phyloP scores from a whole-genome alignment of 2,797 vertebrate genomes.

The Poeciliopsis paucimaculata region DNA sequence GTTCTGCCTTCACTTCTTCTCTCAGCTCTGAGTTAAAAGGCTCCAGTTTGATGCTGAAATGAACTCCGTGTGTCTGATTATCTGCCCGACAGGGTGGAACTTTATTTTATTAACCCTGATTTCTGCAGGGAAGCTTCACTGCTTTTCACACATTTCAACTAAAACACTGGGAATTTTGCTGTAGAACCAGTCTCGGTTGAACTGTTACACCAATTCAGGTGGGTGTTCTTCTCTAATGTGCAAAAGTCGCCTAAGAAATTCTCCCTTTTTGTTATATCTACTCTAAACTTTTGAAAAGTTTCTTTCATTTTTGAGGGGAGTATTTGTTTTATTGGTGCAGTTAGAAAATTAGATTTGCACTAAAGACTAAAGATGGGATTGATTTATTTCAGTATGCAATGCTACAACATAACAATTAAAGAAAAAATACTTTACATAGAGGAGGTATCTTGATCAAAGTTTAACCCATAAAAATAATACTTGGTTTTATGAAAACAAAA shows the following conservation, averaged over 20 bases:
- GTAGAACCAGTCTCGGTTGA: slow-evolving; percentile 4
- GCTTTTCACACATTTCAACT: slow-evolving; percentile 22
- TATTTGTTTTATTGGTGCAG: not conserved
- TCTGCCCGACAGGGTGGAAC: slow-evolving; percentile 57
- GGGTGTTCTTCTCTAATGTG: not conserved
- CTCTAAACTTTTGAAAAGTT: slow-evolving; percentile 1
- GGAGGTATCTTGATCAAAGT: not conserved
- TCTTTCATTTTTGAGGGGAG: not conserved
- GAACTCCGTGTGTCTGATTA: slow-evolving; percentile 51
- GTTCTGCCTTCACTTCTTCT: slow-evolving; percentile 20
- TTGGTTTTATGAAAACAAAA: not conserved
- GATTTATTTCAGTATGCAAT: not conserved
- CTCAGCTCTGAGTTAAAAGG: slow-evolving; percentile 26
- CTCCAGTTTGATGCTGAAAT: slow-evolving; percentile 39
- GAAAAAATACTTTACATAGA: not conserved
- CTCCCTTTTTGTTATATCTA: not conserved
- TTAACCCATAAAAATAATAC: not conserved
- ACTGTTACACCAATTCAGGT: not conserved
- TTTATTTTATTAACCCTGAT: slow-evolving; percentile 61
- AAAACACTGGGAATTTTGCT: slow-evolving; percentile 1
- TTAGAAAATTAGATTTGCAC: not conserved
- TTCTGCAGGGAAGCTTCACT: slow-evolving; percentile 59
- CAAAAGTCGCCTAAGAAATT: not conserved
- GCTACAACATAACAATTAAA: not conserved
- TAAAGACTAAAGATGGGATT: not conserved